Evolutionary conservation across 2,113 vertebrate genomes (phyloP), one percentile per base, ranked within the genome.

Genomic region (Thunnus thynnus): DNA sequence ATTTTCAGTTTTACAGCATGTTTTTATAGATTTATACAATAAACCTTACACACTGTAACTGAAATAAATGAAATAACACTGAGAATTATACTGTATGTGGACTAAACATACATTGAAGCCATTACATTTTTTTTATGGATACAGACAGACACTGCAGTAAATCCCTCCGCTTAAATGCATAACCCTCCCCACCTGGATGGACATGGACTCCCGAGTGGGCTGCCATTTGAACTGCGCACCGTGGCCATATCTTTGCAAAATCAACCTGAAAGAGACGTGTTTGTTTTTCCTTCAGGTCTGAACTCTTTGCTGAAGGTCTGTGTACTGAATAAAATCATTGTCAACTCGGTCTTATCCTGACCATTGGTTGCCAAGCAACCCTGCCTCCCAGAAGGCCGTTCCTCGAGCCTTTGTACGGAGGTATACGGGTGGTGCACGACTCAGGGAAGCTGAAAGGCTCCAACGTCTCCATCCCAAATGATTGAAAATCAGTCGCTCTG

Each of bases 291-390:
- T 81, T 88, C 77, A 91, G 87, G 76, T 94, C 78, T 89, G 86
- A 94, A 91, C 91, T 92, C 90, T 89, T 85, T 75, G 67, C 82
- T 73, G 83, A 91, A 90, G 89, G 91, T 92, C 83, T 85, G 67
- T 76, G 87, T 83, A 55, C 74, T 90, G 89, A 93, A 91, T 89
- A 86, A 86, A 91, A 90, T 89, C 87, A 86, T 88, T 91, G 88
- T 91, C 80, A 90, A 84, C 86, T 44, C 57, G 14, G 78, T 84
- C 85, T 85, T 88, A 91, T 91, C 91, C 89, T 71, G 86, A 83
- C 90, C 91, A 85, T 74, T 83, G 85, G 94, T 96, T 95, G 93
- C 95, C 85, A 94, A 78, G 95, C 95, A 96, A 96, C 95, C 72
- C 76, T 56, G 82, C 87, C 82, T 95, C 93, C 93, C 86, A 83